A percentile compares a stretch with the other conserved stretches of the same genome.
These are phyloP conservation scores for Mormyrus iriodes DNA, from an alignment of 2,113 vertebrate genomes.

Conservation along the genomic window DNA sequence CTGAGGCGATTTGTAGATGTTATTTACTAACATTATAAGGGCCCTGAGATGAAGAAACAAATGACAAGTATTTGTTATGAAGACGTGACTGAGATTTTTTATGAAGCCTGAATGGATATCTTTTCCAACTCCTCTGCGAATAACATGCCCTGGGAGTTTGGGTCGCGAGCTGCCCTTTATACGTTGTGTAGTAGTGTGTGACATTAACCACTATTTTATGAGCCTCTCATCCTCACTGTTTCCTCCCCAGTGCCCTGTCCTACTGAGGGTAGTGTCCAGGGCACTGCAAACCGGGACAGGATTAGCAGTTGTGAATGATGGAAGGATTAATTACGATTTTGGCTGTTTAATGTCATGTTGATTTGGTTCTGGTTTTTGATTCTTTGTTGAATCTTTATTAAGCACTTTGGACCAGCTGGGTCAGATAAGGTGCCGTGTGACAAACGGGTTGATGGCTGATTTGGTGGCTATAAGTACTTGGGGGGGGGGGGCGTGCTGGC, in stretches of 20 bases:
- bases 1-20: neutral
- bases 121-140: neutral
- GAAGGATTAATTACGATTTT: neutral
- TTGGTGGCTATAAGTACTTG: neutral
- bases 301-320: neutral
- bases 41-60: neutral
- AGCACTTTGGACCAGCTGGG: neutral
- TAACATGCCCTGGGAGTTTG: neutral
- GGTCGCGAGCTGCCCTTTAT: neutral
- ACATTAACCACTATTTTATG: neutral
- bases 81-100: neutral
- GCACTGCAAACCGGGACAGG: neutral
- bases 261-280: neutral
- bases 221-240: neutral
- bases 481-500: neutral
- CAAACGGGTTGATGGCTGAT: neutral
- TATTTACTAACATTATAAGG: neutral
- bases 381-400: neutral
- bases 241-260: neutral
- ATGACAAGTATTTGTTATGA: neutral
- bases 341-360: neutral
- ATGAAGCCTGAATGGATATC: neutral
- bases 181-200: neutral
- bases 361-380: neutral
- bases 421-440: neutral